phyloP scores from a whole-genome alignment of 2,888 invertebrate species.

The Cremastinae sp. region DNA sequence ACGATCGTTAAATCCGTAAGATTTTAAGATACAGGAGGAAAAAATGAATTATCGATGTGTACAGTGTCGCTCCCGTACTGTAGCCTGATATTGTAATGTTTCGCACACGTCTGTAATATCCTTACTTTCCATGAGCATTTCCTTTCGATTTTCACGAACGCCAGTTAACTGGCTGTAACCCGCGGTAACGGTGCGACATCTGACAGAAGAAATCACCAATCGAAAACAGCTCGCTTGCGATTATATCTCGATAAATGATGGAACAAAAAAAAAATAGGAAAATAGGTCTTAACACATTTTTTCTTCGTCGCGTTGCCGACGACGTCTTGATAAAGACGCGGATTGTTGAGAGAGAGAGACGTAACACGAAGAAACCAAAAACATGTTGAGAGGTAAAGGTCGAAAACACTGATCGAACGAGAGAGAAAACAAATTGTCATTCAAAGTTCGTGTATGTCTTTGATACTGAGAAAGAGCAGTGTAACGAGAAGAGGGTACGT shows the following conservation, averaged over 20 bases:
- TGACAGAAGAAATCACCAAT: not conserved
- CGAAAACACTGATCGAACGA: not conserved
- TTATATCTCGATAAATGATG: constrained; percentile 15
- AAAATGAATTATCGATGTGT: constrained; percentile 68
- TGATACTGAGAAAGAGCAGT: constrained; percentile 5
- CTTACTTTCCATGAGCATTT: constrained; percentile 57
- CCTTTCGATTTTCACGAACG: constrained; percentile 49
- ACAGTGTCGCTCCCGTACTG: constrained; percentile 67
- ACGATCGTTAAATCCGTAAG: constrained; percentile 72
- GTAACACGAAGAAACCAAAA: constrained; percentile 13
- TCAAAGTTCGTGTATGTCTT: not conserved
- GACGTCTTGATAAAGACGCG: constrained; percentile 25
- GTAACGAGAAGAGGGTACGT: constrained; percentile 24
- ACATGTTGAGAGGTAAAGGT: not conserved
- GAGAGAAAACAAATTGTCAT: constrained; percentile 2
- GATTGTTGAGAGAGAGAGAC: constrained; percentile 2
- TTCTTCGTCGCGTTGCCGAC: constrained; percentile 23
- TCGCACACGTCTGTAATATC: constrained; percentile 51
- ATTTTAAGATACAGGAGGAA: constrained; percentile 67
- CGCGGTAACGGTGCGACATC: not conserved
- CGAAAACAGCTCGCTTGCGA: constrained; percentile 1
- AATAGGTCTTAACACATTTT: not conserved
- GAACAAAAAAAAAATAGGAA: constrained; percentile 19
- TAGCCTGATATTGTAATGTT: constrained; percentile 69
- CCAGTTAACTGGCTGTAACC: constrained; percentile 53